phyloP scores from a whole-genome alignment of 2,797 vertebrate genomes.

The Lagodon rhomboides region DNA sequence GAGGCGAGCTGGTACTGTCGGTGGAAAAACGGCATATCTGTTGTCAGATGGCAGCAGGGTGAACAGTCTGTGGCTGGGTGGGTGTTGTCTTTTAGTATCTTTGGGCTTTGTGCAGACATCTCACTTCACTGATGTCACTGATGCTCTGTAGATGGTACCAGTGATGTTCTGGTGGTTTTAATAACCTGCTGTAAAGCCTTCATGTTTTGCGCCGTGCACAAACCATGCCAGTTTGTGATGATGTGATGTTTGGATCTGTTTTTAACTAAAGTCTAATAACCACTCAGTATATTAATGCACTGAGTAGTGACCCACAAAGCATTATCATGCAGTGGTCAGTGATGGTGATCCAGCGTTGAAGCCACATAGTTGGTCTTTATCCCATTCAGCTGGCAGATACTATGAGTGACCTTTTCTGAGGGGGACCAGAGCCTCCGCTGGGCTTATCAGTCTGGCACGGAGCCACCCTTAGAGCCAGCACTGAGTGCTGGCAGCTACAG shows the following conservation, averaged over 20 bases:
- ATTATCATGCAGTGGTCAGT: conserved; percentile 3
- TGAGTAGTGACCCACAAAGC: background rate
- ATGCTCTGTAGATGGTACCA: too few relatives aligned
- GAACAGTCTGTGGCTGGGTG: too few relatives aligned
- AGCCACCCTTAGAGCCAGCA: conserved; percentile 40
- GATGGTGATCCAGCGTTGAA: conserved; percentile 10
- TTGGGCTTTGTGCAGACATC: too few relatives aligned
- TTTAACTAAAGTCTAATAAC: conserved; percentile 5
- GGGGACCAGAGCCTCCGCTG: conserved; percentile 20
- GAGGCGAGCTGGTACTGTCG: too few relatives aligned
- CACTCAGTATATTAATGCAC: background rate
- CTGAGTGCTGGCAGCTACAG: conserved; percentile 34
- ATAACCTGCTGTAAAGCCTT: too few relatives aligned
- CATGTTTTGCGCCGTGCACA: too few relatives aligned
- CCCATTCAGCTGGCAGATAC: conserved; percentile 32
- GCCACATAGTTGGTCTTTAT: conserved; percentile 13
- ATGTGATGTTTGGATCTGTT: background rate
- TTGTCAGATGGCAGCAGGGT: too few relatives aligned
- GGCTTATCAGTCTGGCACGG: conserved; percentile 50
- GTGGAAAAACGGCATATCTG: too few relatives aligned
- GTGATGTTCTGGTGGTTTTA: too few relatives aligned
- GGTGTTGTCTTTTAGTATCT: too few relatives aligned
- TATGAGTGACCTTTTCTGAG: conserved; percentile 33
- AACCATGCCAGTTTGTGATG: too few relatives aligned
- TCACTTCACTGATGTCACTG: too few relatives aligned